Evolutionary conservation across 2,113 vertebrate species (phyloP), one percentile per base, ranked within the genome.

Genomic region (Nycticorax nycticorax): DNA sequence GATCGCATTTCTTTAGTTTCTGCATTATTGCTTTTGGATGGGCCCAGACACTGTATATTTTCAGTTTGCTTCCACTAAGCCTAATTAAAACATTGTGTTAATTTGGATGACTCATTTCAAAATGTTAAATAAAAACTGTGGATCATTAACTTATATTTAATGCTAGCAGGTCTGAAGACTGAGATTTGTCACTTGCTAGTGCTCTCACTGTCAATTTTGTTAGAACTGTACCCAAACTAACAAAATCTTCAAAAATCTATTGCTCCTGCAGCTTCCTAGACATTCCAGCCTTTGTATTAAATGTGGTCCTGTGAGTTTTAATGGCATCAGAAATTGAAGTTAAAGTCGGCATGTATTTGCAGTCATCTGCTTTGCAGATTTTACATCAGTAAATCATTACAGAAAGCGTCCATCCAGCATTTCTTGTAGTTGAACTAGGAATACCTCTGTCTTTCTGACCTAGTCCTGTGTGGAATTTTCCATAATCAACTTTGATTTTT

Each of bases 41-140:
- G n/a, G 35, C 50, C 35, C 59, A 69, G 56, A 73, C 43, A 24
- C 32, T 78, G 12, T 67, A 5, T 78, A n/a, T 89, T 78, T 95
- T 82, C 26, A 50, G 45, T 82, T 91, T 84, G n/a, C 39, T 94
- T 83, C 66, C 63, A 59, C 60, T 87, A 79, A 85, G 47, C 26
- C 50, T 66, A 35, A 92, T 91, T 88, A 71, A 79, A 97, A 53
- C 76, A 89, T 52, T 19, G n/a, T 87, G 89, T 57, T 85, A 76
- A 76, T 92, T 79, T 78, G 50, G 32, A 66, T 88, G 60, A 69
- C 62, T 95, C 63, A 63, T 45, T 75, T 73, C 47, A 88, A 88
- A 85, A 88, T 8, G 5, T 64, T 91, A 78, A 95, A 63, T 71
- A 69, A 89, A 92, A 87, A 37, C 53, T 93, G 27, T 79, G 45